These are phyloP conservation scores for Steinernema feltiae DNA, from an alignment of 1,140 invertebrate species.

Conservation along the genomic window DNA sequence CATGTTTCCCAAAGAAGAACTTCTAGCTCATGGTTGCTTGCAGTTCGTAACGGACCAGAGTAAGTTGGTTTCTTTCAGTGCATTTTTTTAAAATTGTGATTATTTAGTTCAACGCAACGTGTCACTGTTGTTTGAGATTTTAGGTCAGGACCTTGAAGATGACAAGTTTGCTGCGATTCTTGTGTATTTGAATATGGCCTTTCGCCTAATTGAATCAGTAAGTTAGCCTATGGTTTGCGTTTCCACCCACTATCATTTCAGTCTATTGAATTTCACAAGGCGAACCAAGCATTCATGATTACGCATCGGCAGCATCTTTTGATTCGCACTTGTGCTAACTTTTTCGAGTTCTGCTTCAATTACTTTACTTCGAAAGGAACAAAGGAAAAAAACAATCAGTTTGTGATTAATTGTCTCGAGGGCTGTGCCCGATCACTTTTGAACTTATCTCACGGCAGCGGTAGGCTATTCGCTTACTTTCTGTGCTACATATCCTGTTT, in stretches of 20 bases:
- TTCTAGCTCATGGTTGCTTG: neutral
- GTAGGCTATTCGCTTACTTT: conserved; percentile 16
- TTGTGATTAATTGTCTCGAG: conserved; percentile 22
- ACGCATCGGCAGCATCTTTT: conserved; percentile 24
- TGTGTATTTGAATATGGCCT: conserved; percentile 23
- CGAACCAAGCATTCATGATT: conserved; percentile 37
- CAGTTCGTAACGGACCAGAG: neutral
- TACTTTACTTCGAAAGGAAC: neutral
- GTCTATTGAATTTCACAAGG: conserved; percentile 28
- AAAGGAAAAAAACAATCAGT: neutral
- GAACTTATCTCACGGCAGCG: conserved; percentile 34
- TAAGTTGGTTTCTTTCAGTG: neutral
- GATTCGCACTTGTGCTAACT: conserved; percentile 25
- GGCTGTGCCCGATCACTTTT: conserved; percentile 22
- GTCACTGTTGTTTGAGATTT: neutral
- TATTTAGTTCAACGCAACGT: too few species aligned
- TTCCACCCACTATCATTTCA: conserved; percentile 7
- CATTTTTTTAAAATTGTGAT: too few species aligned
- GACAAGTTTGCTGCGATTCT: neutral
- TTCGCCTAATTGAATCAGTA: conserved; percentile 34
- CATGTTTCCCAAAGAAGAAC: neutral
- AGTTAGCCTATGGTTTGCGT: neutral
- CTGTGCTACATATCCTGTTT: neutral
- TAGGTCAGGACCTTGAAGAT: neutral
- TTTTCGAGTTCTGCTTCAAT: neutral